Evolutionary conservation across 2,888 invertebrate species (phyloP), one percentile per base, ranked within the genome.

Genomic region (Drosophila ezoana): DNA sequence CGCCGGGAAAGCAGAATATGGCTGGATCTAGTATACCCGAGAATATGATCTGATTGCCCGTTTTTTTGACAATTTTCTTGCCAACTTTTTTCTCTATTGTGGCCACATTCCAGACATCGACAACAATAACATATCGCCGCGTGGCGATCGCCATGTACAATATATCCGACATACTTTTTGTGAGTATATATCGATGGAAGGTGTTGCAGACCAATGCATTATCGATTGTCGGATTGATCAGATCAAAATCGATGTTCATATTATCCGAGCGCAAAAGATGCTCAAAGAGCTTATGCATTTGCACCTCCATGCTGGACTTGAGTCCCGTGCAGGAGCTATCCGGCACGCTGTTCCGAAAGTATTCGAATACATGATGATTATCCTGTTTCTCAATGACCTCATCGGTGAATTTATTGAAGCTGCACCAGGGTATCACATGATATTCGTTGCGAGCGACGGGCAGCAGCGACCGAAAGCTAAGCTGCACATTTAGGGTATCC

Each of bases 151-250:
- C 68, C 13, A 57, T 44, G 16, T 72, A 77, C 2, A 90, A 51
- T 3, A 35, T 63, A 3, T 73, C 48, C 3, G 77, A 66, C 76
- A 86, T 69, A 0, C 61, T 38, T 4, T 72, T 58, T 4, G 81
- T 89, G 13, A 90, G 61, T 10, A 89, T 75, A 40, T 64, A 90
- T 10, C 90, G 90, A 72, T 89, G 89, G 40, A 89, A 70, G 9
- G 79, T 77, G 48, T 90, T 90, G 32, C 82, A 84, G 37, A 87
- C 48, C 3, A 90, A 44, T 0, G 83, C 90, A 4, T 32, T 4
- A 11, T 90, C 84, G 0, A 43, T 32, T 0, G 1, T 4, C 0
- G 3, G 4, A 18, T 79, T 48, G 18, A 90, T 83, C 0, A 20
- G 3, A 2, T 68, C 56, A 14, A 81, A 81, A 35, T 74, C 40